These are phyloP conservation scores for Pyrgilauda ruficollis DNA, from an alignment of 2,113 vertebrate species.

Conservation along the genomic window DNA sequence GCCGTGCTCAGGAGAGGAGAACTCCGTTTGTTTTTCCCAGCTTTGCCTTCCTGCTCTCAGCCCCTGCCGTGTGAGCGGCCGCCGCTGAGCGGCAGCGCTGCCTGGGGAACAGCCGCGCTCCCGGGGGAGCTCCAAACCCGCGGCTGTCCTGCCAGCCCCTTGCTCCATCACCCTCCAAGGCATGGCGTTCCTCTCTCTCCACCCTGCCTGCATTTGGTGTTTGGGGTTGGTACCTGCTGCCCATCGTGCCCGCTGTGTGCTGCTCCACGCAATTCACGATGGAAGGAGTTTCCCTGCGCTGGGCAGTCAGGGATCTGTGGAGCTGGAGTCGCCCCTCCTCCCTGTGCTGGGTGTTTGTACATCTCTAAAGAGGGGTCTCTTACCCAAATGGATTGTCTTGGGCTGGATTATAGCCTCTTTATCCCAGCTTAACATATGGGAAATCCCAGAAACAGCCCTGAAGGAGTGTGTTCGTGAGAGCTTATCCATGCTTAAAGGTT, in stretches of 20 bases:
- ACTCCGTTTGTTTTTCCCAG: background rate
- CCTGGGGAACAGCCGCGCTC: background rate
- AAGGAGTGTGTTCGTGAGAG: background rate
- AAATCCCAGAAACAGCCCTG: background rate
- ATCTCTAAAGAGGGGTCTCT: background rate
- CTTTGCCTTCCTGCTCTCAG: background rate
- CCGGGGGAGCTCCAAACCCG: background rate
- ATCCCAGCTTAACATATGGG: background rate
- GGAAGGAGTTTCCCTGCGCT: background rate
- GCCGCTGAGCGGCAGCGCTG: slow-evolving; percentile 65
- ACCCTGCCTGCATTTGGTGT: rapidly evolving
- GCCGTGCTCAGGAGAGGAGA: background rate
- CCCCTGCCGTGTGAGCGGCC: background rate
- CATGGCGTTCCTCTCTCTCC: rapidly evolving
- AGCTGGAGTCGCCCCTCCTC: background rate
- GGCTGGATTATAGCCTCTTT: background rate
- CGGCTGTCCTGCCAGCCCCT: rapidly evolving
- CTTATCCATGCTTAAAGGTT: background rate
- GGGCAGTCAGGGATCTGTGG: background rate
- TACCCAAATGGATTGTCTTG: background rate
- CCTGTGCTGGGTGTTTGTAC: background rate
- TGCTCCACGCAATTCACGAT: rapidly evolving
- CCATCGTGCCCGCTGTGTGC: rapidly evolving
- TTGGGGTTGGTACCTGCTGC: background rate
- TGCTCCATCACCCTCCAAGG: background rate